Evolutionary conservation across 2,888 invertebrate genomes (phyloP).

Genomic region (Gymnoscelis rufifasciata): DNA sequence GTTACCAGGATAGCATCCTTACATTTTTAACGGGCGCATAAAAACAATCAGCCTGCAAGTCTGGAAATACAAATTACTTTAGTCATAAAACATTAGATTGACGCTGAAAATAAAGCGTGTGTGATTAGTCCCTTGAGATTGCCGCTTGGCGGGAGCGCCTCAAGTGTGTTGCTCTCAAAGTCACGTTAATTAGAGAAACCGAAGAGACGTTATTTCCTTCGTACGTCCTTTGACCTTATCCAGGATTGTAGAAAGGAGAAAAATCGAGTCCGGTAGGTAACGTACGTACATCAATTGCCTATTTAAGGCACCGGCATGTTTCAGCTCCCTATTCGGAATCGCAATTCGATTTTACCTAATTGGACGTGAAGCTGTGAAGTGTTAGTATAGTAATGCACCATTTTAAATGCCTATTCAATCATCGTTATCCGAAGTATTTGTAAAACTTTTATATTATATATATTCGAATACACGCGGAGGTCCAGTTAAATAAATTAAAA

Average conservation of each 20-base stretch:
- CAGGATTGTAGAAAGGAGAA: slow-evolving; percentile 21
- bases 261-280: not conserved
- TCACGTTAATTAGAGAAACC: slow-evolving; percentile 69
- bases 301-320: too few species aligned
- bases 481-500: too few species aligned
- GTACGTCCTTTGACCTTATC: slow-evolving; percentile 33
- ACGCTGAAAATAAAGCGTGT: slow-evolving; percentile 52
- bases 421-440: too few species aligned
- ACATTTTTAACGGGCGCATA: not conserved
- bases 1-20: too few species aligned
- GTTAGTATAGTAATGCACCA: too few species aligned
- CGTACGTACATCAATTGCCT: too few species aligned
- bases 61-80: slow-evolving; percentile 1
- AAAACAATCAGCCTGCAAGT: slow-evolving; percentile 2
- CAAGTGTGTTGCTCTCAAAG: slow-evolving; percentile 54
- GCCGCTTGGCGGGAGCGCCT: slow-evolving; percentile 50
- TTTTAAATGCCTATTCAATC: too few species aligned
- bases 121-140: slow-evolving; percentile 47
- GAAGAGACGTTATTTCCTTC: slow-evolving; percentile 51
- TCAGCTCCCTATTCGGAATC: too few species aligned
- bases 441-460: too few species aligned
- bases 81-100: slow-evolving; percentile 41
- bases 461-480: too few species aligned
- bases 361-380: too few species aligned
- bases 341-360: too few species aligned